Base-by-base conservation (phyloP, 2,797 vertebrate species). In the Remorina albescens region DNA sequence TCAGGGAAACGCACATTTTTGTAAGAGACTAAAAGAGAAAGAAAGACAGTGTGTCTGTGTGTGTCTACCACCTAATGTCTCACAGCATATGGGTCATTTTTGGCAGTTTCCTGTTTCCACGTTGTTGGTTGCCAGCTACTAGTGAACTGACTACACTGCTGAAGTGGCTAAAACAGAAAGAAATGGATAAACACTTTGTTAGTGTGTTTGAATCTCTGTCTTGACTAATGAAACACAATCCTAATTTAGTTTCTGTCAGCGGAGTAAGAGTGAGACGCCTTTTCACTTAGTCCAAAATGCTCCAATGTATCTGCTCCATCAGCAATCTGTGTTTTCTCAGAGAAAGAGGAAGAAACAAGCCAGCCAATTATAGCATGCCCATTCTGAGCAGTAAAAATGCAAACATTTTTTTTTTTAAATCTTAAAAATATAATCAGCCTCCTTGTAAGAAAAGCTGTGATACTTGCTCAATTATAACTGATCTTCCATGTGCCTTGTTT, bases 21-120 rank as follows among this genome's bases (percentile, higher is more conserved):
- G 7, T 25, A 2, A 59, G 44, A 55, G 56, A 60, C 26, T 32
- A 7, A 67, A 30, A 65, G 26, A 50, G 12, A 49, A 2, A 16
- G 3, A 1, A 13, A 23, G 21, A 49, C 9, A 55, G 32, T 39
- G 39, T 41, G 32, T 53, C 9, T 46, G 39, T 47, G 39, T 55
- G 21, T 42, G 12, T 8, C 1, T 8, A 5, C 2, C 39, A 46
- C 26, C 13, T 39, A 42, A 10, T 19, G 15, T 19, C 30, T 73
- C 13, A 46, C 19, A 21, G 12, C 21, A 50, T n/a, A 70, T 32
- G 28, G 60, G 32, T 53, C n/a, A 66, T 25, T n/a, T 16, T 26
- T 39, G n/a, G 21, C 4, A 55, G 30, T 69, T 84, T 85, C 64
- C 76, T 76, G 68, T 68, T 18, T 42, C 5, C 23, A 2, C 15